Evolutionary conservation across 2,797 vertebrate species (phyloP), one percentile per base, ranked within the genome.

Genomic region (Mallotus villosus): DNA sequence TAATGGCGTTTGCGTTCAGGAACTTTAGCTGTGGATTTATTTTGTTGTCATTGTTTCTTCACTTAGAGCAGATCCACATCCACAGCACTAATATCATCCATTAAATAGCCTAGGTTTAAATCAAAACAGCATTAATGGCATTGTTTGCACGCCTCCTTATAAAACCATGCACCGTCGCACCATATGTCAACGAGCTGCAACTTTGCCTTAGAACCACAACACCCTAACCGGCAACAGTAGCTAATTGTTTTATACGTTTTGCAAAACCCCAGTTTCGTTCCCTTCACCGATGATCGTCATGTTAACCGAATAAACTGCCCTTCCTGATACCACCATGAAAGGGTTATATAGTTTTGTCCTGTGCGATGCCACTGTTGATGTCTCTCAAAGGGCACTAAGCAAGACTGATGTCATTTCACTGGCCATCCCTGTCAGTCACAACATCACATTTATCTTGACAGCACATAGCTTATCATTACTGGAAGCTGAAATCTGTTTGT

Each of bases 401-500:
- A 19, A 53, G 16, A 55, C 64, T 55, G 34, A 63, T 78, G 65
- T 67, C 74, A 70, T 80, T 72, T 76, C 66, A 82, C 80, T 51
- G 49, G 12, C 4, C 51, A 46, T 11, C 41, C 12, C 41, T 46
- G 41, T 12, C 37, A 11, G 32, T 53, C 19, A 53, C 17, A 53
- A 5, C 51, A 55, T n/a, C 51, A 55, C 78, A 67, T 70, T 70
- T 67, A 75, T 66, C 74, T 22, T 53, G 16, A 74, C 64, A 72
- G 71, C 70, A 62, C 59, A 34, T 63, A 61, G 66, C 74, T 65
- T 58, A 73, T 66, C 61, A 64, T n/a, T 17, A 21, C 59, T 65
- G 49, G 49, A 62, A 74, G 49, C 57, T 74, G 55, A 71, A 46
- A 62, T 72, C 32, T 29, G 27, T 29, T 29, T 11, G 6, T 37